Evolutionary conservation across 35 echinoderm and acorn worm genomes (phyloP).

Genomic region (Ophioderma brevispina): DNA sequence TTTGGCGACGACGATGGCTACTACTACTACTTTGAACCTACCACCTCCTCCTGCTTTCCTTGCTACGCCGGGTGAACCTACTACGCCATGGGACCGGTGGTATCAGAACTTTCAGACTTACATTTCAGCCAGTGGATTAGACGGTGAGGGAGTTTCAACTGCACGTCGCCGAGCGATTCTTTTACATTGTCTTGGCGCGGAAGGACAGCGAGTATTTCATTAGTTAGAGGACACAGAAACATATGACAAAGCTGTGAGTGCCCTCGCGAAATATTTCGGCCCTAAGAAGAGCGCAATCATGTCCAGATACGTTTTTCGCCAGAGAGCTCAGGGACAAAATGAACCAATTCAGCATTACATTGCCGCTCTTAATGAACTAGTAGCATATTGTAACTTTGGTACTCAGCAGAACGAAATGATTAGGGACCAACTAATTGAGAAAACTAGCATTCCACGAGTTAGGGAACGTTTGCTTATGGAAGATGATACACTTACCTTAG

Average conservation of each 20-base stretch:
- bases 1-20: too few relatives aligned
- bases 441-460: neutral
- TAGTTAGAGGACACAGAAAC: neutral
- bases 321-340: too few relatives aligned
- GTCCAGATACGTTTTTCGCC: neutral
- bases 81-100: too few relatives aligned
- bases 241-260: neutral
- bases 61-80: too few relatives aligned
- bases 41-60: too few relatives aligned
- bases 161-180: too few relatives aligned
- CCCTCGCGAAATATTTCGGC: neutral
- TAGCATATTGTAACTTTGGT: neutral
- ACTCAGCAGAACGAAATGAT: neutral
- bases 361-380: neutral
- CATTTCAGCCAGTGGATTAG: too few relatives aligned
- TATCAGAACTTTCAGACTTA: too few relatives aligned
- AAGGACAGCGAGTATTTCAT: neutral
- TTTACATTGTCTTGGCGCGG: neutral
- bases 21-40: too few relatives aligned
- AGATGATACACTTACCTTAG: neutral
- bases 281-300: neutral
- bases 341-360: neutral
- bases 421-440: neutral
- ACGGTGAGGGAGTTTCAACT: too few relatives aligned
- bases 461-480: neutral